These are phyloP conservation scores for Psilanteris sp. DNA, from an alignment of 1,140 invertebrate species.

Conservation along the genomic window DNA sequence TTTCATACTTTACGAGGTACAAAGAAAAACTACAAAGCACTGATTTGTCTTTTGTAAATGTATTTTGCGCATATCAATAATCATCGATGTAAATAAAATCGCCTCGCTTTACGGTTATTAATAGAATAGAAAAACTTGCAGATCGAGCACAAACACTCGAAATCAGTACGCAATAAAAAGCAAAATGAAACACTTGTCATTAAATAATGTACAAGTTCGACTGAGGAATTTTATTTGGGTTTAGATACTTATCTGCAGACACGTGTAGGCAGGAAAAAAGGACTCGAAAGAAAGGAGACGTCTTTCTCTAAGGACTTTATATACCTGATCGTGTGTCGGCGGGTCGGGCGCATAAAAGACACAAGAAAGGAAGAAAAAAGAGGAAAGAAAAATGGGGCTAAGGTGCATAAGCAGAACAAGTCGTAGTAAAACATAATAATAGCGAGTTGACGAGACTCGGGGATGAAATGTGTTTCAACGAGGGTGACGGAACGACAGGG, in stretches of 20 bases:
- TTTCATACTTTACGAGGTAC: too few species aligned
- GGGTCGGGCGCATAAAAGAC: conserved; percentile 44
- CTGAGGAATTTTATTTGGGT: conserved; percentile 31
- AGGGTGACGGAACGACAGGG: conserved; percentile 33
- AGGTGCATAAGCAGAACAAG: conserved; percentile 41
- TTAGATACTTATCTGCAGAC: conserved; percentile 15
- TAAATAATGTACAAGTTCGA: conserved; percentile 10
- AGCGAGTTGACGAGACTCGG: conserved; percentile 51
- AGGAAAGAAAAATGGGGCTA: conserved; percentile 42
- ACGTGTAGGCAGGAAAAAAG: conserved; percentile 21
- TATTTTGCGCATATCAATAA: too few species aligned
- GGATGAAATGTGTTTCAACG: conserved; percentile 63
- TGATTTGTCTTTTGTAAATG: too few species aligned
- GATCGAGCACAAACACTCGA: conserved; percentile 7
- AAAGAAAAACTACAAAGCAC: too few species aligned
- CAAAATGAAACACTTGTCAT: conserved; percentile 38
- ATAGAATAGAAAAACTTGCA: too few species aligned
- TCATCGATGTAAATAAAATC: too few species aligned
- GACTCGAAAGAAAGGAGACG: conserved; percentile 12
- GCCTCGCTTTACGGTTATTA: too few species aligned
- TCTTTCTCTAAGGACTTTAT: conserved; percentile 31
- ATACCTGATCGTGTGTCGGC: conserved; percentile 68
- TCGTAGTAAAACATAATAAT: conserved; percentile 52
- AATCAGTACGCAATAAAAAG: conserved; percentile 1
- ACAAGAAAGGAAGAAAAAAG: conserved; percentile 14